Percentiles rank a stretch among this genome's conserved stretches.
These are phyloP conservation scores for Anomalospiza imberbis DNA, from an alignment of 2,797 vertebrate species.

Conservation along the genomic window DNA sequence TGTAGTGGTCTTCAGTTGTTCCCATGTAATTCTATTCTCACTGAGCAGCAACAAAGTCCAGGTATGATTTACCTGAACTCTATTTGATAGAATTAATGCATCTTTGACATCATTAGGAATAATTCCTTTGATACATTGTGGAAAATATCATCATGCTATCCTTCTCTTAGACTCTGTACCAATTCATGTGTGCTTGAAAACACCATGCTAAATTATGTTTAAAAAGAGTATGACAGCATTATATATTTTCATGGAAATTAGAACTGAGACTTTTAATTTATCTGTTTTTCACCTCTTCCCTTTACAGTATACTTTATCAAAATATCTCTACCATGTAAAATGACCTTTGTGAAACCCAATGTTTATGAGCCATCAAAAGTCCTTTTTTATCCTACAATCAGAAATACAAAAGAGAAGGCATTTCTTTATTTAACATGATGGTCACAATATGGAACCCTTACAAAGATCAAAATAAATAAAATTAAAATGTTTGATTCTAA, in stretches of 20 bases:
- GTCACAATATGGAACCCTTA: not conserved
- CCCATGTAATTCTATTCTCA: not conserved
- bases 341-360: not conserved
- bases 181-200: not conserved
- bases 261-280: not conserved
- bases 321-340: not conserved
- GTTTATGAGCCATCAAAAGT: not conserved
- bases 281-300: not conserved
- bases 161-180: not conserved
- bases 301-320: not conserved
- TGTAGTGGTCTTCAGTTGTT: not conserved
- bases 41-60: not conserved
- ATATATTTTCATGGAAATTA: not conserved
- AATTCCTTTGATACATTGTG: accelerated
- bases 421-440: not conserved
- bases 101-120: not conserved
- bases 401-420: not conserved
- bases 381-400: not conserved
- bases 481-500: not conserved
- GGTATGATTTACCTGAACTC: not conserved
- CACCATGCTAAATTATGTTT: not conserved
- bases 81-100: not conserved
- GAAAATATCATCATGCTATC: not conserved
- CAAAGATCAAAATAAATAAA: not conserved
- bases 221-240: not conserved